Evolutionary conservation across 2,113 vertebrate genomes (phyloP).

Genomic region (Ammospiza caudacuta): DNA sequence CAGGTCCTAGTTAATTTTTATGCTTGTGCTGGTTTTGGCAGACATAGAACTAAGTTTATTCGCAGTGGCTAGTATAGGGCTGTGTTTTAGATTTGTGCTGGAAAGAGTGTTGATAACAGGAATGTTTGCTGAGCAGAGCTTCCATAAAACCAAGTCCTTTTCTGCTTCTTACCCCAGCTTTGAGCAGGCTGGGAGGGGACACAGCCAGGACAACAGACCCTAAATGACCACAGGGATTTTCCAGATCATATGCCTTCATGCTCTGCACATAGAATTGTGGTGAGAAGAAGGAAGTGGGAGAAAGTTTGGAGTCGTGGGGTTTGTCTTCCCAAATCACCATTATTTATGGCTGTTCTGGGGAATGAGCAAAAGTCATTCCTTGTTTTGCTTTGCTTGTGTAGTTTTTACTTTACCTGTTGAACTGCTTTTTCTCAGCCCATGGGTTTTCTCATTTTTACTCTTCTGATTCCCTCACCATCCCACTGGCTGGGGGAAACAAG

Average conservation of each 20-base stretch:
- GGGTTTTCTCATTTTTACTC: not conserved
- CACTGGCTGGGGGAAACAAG: rapidly evolving
- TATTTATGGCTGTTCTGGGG: not conserved
- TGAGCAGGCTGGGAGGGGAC: not conserved
- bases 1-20: not conserved
- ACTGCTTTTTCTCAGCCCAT: too few species aligned
- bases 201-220: not conserved
- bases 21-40: not conserved
- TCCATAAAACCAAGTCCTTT: not conserved
- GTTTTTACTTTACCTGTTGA: not conserved
- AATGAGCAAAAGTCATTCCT: not conserved
- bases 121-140: not conserved
- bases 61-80: not conserved
- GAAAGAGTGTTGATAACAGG: not conserved
- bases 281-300: not conserved
- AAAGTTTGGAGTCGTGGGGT: not conserved
- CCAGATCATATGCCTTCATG: not conserved
- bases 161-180: not conserved
- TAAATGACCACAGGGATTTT: not conserved
- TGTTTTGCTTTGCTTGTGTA: not conserved
- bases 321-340: not conserved
- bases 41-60: not conserved
- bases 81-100: not conserved
- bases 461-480: not conserved
- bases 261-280: not conserved